phyloP scores from a whole-genome alignment of 2,113 vertebrate species.

The Catagonus wagneri region DNA sequence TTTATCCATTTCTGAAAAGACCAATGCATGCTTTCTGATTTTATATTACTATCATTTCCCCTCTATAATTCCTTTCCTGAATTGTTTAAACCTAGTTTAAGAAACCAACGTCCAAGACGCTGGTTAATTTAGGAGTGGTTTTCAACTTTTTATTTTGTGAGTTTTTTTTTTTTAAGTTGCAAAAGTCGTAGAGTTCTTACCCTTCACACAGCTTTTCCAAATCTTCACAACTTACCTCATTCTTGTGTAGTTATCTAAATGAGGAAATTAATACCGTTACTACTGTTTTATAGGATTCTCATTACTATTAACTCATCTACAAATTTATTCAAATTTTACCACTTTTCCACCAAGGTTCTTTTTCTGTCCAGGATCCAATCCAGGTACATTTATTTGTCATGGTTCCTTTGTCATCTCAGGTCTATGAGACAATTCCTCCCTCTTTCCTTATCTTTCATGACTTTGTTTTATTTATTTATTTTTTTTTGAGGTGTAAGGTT shows the following conservation, averaged over 20 bases:
- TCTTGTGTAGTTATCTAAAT: not conserved
- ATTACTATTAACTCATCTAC: not conserved
- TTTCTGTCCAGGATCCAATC: not conserved
- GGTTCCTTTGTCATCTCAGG: not conserved
- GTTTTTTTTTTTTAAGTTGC: not conserved
- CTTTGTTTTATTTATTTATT: no score
- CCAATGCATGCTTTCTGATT: not conserved
- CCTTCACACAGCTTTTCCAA: not conserved
- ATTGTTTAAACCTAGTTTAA: not conserved
- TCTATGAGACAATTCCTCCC: not conserved
- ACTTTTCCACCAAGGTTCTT: not conserved
- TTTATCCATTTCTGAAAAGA: not conserved
- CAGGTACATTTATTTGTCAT: not conserved
- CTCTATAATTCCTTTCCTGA: not conserved
- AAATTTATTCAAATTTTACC: slow-evolving; percentile 4
- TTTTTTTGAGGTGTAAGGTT: no score
- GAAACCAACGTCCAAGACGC: not conserved
- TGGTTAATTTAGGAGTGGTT: not conserved
- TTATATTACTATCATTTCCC: not conserved
- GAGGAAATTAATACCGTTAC: not conserved
- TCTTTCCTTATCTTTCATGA: not conserved
- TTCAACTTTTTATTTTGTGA: not conserved
- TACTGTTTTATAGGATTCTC: not conserved
- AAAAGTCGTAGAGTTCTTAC: not conserved
- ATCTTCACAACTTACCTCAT: not conserved